phyloP scores from a whole-genome alignment of 1,140 invertebrate genomes.

The Diplogasteroides magnus region DNA sequence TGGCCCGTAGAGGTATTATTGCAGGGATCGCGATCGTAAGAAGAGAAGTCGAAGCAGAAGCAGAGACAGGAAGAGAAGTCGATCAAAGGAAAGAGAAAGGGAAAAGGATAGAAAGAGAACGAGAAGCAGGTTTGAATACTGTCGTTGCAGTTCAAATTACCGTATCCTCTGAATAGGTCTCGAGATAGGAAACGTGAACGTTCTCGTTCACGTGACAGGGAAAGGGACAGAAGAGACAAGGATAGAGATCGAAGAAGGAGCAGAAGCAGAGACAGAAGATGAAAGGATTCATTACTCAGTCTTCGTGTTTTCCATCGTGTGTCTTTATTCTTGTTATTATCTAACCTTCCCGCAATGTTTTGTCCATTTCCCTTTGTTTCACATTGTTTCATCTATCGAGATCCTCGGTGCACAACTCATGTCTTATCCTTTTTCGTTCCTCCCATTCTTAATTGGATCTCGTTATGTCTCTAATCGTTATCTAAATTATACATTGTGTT shows the following conservation, averaged over 20 bases:
- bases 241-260: background rate
- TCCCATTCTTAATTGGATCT: background rate
- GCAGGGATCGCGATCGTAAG: constrained; percentile 12
- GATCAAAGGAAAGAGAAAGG: constrained; percentile 13
- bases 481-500: background rate
- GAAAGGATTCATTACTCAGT: too few relatives aligned
- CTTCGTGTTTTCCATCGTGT: too few relatives aligned
- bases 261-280: background rate
- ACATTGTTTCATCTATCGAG: too few relatives aligned
- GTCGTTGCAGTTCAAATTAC: background rate
- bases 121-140: constrained; percentile 5
- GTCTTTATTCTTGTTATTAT: too few relatives aligned
- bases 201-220: background rate
- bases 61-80: constrained; percentile 18
- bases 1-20: background rate
- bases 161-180: background rate
- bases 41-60: background rate
- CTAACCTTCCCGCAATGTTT: too few relatives aligned
- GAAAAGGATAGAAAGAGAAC: constrained; percentile 11
- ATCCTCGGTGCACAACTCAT: too few relatives aligned
- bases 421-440: too few relatives aligned
- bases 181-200: background rate
- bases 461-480: background rate
- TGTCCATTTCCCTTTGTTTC: too few relatives aligned
- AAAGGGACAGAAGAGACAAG: background rate